Evolutionary conservation across 2,888 invertebrate species (phyloP).

Genomic region (Phaonia tiefii): DNA sequence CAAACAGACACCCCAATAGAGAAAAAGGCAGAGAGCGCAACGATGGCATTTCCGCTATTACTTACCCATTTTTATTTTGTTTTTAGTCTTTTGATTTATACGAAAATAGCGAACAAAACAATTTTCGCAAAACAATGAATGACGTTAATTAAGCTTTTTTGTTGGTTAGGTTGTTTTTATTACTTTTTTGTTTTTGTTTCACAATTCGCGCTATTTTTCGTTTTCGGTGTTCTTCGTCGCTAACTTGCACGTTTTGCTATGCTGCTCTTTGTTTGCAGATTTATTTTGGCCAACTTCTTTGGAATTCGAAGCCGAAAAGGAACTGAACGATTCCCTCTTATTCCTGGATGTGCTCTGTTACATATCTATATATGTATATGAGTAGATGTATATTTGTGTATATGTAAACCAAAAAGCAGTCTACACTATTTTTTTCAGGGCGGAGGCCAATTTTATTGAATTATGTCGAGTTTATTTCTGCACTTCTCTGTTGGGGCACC

Average conservation of each 20-base stretch:
- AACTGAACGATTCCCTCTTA: conserved; percentile 55
- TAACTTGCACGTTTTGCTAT: conserved; percentile 3
- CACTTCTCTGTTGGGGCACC: conserved; percentile 57
- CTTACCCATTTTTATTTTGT: conserved; percentile 62
- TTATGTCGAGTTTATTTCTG: conserved; percentile 1
- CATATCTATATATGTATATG: conserved; percentile 16
- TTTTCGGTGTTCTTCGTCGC: background rate
- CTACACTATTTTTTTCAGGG: conserved; percentile 56
- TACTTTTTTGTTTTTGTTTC: conserved; percentile 53
- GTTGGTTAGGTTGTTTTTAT: background rate
- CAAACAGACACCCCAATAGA: background rate
- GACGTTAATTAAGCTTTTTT: conserved; percentile 5
- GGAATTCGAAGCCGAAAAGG: conserved; percentile 30
- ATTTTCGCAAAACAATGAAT: conserved; percentile 26
- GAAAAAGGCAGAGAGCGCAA: background rate
- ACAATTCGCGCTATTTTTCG: conserved; percentile 45
- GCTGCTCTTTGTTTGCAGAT: background rate
- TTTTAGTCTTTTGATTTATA: conserved; percentile 41
- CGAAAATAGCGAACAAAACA: conserved; percentile 28
- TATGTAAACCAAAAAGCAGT: conserved; percentile 39
- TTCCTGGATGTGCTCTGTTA: conserved; percentile 22
- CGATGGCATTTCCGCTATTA: conserved; percentile 5
- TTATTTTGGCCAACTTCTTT: conserved; percentile 26
- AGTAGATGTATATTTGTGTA: conserved; percentile 11
- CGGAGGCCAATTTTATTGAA: conserved; percentile 51